phyloP scores from a whole-genome alignment of 2,113 vertebrate genomes.

The Sorex araneus region DNA sequence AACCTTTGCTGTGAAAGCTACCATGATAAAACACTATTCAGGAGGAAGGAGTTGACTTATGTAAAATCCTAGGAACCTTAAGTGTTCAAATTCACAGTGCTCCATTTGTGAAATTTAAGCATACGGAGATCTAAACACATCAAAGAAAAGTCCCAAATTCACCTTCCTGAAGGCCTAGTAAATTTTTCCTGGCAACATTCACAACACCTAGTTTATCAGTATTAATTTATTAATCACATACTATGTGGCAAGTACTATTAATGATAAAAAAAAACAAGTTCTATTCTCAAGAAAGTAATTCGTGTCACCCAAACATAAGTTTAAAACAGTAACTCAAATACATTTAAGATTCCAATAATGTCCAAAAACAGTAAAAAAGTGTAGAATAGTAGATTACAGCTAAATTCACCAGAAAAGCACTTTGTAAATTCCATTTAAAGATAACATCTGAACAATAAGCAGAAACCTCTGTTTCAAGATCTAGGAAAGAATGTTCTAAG shows the following conservation, averaged over 20 bases:
- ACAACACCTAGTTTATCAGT: not conserved
- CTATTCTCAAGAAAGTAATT: not conserved
- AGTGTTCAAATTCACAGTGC: conserved; percentile 9
- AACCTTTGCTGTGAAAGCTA: not conserved
- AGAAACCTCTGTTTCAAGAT: conserved; percentile 27
- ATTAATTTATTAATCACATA: not conserved
- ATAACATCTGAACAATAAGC: not conserved
- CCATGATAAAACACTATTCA: not conserved
- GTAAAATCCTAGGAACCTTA: not conserved
- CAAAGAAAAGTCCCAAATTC: not conserved
- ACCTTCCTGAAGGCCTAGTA: not conserved
- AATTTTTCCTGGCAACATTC: not conserved
- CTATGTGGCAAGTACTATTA: not conserved
- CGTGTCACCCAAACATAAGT: not conserved
- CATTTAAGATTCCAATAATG: not conserved
- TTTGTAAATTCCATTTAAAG: not conserved
- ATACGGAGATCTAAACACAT: conserved; percentile 2
- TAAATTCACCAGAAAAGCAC: not conserved
- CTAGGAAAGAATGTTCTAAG: conserved; percentile 40
- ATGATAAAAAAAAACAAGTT: not conserved
- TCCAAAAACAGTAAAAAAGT: not conserved
- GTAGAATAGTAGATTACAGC: not conserved
- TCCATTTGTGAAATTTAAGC: not conserved
- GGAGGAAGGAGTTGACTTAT: not conserved
- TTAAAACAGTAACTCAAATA: not conserved